Conservation (phyloP, 2,113 vertebrate genomes). For the Plectropomus leopardus region DNA sequence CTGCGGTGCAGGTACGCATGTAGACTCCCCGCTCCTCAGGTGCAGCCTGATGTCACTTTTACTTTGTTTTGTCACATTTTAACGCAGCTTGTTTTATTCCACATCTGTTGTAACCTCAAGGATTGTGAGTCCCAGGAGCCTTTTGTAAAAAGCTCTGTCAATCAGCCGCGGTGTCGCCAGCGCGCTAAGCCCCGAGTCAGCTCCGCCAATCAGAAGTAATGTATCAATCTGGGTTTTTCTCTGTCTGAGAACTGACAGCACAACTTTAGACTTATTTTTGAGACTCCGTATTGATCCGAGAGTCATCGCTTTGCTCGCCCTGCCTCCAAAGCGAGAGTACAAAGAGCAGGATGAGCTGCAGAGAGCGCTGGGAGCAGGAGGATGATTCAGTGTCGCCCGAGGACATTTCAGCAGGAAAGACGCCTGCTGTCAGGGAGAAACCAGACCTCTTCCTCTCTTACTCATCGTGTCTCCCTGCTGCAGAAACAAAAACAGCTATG, state of each 20-base stretch:
- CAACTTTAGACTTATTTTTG: conserved; percentile 24
- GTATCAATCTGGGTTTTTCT: neutral
- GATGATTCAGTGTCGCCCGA: conserved; percentile 55
- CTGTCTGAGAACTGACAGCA: neutral
- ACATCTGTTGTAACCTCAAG: conserved; percentile 28
- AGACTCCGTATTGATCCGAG: conserved; percentile 10
- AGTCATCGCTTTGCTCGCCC: neutral
- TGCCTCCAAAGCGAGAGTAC: conserved; percentile 17
- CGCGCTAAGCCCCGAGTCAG: neutral
- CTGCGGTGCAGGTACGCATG: neutral
- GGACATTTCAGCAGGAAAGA: conserved; percentile 39
- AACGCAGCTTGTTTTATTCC: neutral
- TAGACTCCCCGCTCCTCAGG: conserved; percentile 8
- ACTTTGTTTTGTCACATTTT: conserved; percentile 9
- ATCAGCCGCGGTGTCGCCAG: neutral
- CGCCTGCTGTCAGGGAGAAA: conserved; percentile 36
- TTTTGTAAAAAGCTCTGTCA: neutral
- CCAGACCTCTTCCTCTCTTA: conserved; percentile 19
- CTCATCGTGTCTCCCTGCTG: conserved; percentile 2
- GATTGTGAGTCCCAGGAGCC: conserved; percentile 3
- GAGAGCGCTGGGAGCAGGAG: neutral
- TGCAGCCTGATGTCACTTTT: neutral
- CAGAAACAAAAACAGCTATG: conserved; percentile 36
- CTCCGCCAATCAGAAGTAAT: conserved; percentile 3
- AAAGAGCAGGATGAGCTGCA: conserved; percentile 15